These are phyloP conservation scores for Ichneumoninae sp. DNA, from an alignment of 2,888 invertebrate species.

Conservation along the genomic window DNA sequence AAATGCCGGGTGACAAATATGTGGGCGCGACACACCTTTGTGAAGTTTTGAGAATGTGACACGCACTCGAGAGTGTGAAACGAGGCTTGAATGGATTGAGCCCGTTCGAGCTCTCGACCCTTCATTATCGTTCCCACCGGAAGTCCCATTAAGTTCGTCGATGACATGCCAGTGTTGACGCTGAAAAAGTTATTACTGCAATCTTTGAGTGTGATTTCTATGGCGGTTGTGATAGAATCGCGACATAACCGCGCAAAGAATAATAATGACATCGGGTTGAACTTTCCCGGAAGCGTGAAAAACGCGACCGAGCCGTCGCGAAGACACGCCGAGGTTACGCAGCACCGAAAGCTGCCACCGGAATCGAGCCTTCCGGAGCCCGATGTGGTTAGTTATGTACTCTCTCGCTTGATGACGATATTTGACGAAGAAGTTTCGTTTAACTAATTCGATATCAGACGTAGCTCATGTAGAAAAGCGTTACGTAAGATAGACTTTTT, in stretches of 20 bases:
- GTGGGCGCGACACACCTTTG: constrained; percentile 15
- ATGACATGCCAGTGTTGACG: constrained; percentile 58
- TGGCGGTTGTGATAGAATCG: constrained; percentile 30
- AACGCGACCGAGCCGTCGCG: constrained; percentile 14
- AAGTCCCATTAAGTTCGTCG: not conserved
- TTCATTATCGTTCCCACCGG: constrained; percentile 1
- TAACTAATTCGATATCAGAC: not conserved
- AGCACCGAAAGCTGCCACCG: constrained; percentile 34
- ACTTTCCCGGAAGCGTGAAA: constrained; percentile 28
- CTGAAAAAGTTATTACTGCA: constrained; percentile 26
- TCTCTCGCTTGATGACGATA: not conserved
- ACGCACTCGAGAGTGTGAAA: constrained; percentile 15
- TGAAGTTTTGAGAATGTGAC: not conserved
- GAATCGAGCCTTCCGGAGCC: constrained; percentile 62
- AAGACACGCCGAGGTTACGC: constrained; percentile 14
- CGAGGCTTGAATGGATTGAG: constrained; percentile 8
- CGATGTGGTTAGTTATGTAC: constrained; percentile 52
- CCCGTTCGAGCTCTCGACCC: constrained; percentile 18
- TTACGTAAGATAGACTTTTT: not conserved
- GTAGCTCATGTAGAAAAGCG: not conserved
- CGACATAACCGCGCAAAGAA: constrained; percentile 35
- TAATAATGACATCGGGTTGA: constrained; percentile 19
- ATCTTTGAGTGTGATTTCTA: constrained; percentile 12
- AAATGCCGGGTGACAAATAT: constrained; percentile 26
- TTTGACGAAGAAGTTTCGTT: not conserved